Conservation (phyloP, 2,888 invertebrate species). For the Pristionchus japonicus region DNA sequence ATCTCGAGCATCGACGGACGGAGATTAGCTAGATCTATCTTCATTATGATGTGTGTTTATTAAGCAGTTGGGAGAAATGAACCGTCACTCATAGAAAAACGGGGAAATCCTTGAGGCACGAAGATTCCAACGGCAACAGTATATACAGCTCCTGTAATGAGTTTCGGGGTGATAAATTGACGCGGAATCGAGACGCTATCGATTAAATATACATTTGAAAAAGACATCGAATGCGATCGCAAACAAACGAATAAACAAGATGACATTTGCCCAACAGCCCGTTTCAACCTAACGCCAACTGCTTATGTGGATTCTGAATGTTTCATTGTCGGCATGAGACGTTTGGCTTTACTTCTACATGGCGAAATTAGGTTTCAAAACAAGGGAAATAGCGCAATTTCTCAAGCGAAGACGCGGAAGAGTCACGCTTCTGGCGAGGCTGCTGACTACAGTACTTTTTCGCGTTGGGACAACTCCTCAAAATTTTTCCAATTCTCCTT, state of each 20-base stretch:
- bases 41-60: conserved; percentile 30
- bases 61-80: conserved; percentile 27
- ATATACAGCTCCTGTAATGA: conserved; percentile 37
- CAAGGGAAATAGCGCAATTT: background rate
- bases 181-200: background rate
- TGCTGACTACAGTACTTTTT: background rate
- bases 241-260: background rate
- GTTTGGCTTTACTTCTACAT: background rate
- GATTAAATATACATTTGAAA: background rate
- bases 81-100: conserved; percentile 19
- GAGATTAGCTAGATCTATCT: conserved; percentile 41
- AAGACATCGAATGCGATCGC: background rate
- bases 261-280: background rate
- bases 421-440: background rate
- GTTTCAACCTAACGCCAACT: background rate
- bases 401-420: background rate
- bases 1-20: background rate
- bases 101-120: background rate
- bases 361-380: background rate
- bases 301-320: background rate
- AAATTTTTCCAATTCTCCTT: background rate
- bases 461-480: background rate
- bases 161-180: too few species aligned
- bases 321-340: background rate
- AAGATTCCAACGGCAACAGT: conserved; percentile 25